Base-by-base conservation (phyloP, 2,888 invertebrate species). In the Atherix ibis region DNA sequence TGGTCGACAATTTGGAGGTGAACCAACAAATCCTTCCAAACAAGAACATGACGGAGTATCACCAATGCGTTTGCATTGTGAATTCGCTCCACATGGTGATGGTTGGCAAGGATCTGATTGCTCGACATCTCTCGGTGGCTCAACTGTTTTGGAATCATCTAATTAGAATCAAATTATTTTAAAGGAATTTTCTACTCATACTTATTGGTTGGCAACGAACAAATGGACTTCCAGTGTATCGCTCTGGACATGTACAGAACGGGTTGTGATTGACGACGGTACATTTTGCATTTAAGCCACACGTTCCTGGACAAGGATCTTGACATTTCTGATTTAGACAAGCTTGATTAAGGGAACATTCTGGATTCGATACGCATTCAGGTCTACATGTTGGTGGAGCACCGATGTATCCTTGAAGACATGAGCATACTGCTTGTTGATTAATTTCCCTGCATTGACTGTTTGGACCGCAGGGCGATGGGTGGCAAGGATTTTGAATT, bases 221-320 rank as follows among this genome's bases (percentile, higher is more conserved):
- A 48, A 76, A 76, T 29, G 79, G 78, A 67, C 80, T 74, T 26
- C 78, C 78, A 2, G 73, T 66, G 46, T 65, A 71, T 9, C 67
- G 66, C 5, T 57, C 56, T 32, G 70, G 66, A 50, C 82, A 82
- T 28, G 66, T 68, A 48, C 83, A 83, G 44, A 76, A 72, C 6
- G 82, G 79, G 47, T 71, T 70, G 49, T 83, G 82, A 47, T 78
- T 78, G 4, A 77, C 71, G n/a, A 80, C 78, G 59, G 73, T 72
- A 49, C 83, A 83, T 36, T 72, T 65, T 5, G 82, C 74, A 50
- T 72, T 73, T 31, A 70, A 64, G 10, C 79, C 80, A 50, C 79
- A 80, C 16, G 76, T 69, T 39, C 77, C 78, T 6, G 71, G 66
- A 50, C 80, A 81, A n/a, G 81, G 81, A 53, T 80, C 71, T 24